Conservation (phyloP, 2,113 vertebrate species). For the Bolborhynchus lineola region DNA sequence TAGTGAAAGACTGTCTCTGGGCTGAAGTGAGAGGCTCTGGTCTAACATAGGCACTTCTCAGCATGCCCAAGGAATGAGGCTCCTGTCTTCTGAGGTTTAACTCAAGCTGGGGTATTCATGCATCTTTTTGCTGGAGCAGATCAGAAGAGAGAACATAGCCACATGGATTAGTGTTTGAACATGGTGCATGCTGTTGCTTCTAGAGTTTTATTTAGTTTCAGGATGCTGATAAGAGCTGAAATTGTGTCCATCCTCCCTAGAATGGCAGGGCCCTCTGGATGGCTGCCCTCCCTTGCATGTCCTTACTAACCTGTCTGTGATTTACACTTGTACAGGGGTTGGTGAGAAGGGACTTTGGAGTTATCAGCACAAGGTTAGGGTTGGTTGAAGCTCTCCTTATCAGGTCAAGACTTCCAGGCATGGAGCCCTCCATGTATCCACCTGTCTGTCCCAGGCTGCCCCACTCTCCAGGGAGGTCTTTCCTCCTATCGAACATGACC, state of each 20-base stretch:
- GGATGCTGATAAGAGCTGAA: neutral
- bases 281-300: neutral
- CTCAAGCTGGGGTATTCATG: neutral
- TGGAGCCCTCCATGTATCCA: neutral
- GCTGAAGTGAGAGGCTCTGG: neutral
- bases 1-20: neutral
- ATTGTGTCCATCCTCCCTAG: neutral
- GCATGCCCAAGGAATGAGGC: neutral
- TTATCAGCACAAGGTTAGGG: neutral
- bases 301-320: neutral
- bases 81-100: neutral
- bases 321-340: neutral
- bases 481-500: neutral
- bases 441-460: neutral
- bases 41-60: neutral
- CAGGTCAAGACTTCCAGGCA: neutral
- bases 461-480: neutral
- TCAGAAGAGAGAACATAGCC: neutral
- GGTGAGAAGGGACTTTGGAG: neutral
- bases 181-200: neutral
- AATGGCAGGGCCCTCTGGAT: neutral
- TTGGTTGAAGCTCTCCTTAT: neutral
- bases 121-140: neutral
- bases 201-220: neutral
- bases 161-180: neutral